Conservation (phyloP, 2,113 vertebrate species). For the Myotis yumanensis region DNA sequence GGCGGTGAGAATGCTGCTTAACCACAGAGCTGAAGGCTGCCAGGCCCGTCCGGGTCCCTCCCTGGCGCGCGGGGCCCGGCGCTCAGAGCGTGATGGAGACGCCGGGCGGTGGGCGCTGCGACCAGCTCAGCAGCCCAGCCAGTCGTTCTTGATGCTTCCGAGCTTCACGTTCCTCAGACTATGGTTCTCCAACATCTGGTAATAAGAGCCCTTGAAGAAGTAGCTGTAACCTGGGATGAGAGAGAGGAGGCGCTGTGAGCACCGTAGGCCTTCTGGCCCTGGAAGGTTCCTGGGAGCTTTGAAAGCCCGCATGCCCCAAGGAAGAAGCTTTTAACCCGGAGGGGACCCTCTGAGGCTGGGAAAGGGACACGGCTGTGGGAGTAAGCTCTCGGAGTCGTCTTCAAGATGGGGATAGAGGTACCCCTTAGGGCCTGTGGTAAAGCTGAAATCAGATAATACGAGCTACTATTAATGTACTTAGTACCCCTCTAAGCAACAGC, state of each 20-base stretch:
- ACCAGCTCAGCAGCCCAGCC: conserved; percentile 93
- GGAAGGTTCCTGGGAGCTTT: neutral
- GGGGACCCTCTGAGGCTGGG: neutral
- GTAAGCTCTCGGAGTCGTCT: neutral
- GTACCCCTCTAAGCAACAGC: too few relatives aligned
- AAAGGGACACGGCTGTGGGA: neutral
- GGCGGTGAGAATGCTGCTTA: conserved; percentile 56
- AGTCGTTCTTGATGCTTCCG: conserved; percentile 95
- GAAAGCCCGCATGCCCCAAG: neutral
- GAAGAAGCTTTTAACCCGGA: neutral
- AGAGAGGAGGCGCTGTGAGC: conserved; percentile 53
- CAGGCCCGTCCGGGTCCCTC: conserved; percentile 79
- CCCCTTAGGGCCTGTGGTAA: neutral
- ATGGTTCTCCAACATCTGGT: conserved; percentile 95
- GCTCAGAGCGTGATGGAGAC: neutral
- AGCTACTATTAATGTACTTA: neutral
- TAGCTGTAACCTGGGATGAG: conserved; percentile 92
- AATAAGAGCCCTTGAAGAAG: conserved; percentile 96
- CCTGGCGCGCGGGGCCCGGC: neutral
- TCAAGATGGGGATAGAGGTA: neutral
- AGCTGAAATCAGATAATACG: neutral
- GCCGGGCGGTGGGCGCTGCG: neutral
- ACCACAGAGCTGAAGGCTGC: conserved; percentile 81
- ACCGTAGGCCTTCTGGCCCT: neutral
- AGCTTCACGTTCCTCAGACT: conserved; percentile 97